Evolutionary conservation across 1,140 invertebrate species (phyloP), one percentile per base, ranked within the genome.

Genomic region (Nomia melanderi): DNA sequence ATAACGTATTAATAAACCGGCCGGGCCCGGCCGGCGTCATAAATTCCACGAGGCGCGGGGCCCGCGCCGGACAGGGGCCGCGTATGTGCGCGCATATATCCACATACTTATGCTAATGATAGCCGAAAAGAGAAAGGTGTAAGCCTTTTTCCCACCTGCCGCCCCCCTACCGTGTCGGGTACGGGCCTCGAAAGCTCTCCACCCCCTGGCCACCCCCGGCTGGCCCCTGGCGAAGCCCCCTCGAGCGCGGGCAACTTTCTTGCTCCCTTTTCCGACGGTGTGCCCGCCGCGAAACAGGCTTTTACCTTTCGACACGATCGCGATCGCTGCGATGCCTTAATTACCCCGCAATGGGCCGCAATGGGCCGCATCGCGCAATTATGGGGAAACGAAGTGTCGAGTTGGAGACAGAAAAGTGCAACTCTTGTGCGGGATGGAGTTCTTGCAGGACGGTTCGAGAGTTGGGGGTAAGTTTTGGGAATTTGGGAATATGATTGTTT

Each of bases 81-180:
- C 72, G 76, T 79, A 76, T 80, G 74, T 74, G 78, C 77, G 63
- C 73, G 76, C 75, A 65, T 81, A 83, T 85, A 86, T 86, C 88
- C 85, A 89, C 86, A 89, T 90, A 91, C 88, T 91, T 91, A 91
- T 91, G 89, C 85, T 91, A 91, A 91, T 91, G 88, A 88, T 81
- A 84, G 77, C 78, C 76, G 69, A 83, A 84, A 85, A 84, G 84
- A 89, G 85, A 86, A 88, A 90, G 79, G 88, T 89, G 83, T 86
- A 86, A 86, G 86, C 83, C 87, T 90, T 90, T 90, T 90, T 90
- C 87, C 83, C 90, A 90, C 88, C 88, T 90, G 89, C 86, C 74
- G 75, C 65, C 82, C 75, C 80, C 82, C 83, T 79, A 76, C 63
- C 14, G 82, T 63, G 82, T 75, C 6, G 7, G 64, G 31, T 33